These are phyloP conservation scores for Pseudopleuronectes americanus DNA, from an alignment of 2,797 vertebrate species.

Conservation along the genomic window DNA sequence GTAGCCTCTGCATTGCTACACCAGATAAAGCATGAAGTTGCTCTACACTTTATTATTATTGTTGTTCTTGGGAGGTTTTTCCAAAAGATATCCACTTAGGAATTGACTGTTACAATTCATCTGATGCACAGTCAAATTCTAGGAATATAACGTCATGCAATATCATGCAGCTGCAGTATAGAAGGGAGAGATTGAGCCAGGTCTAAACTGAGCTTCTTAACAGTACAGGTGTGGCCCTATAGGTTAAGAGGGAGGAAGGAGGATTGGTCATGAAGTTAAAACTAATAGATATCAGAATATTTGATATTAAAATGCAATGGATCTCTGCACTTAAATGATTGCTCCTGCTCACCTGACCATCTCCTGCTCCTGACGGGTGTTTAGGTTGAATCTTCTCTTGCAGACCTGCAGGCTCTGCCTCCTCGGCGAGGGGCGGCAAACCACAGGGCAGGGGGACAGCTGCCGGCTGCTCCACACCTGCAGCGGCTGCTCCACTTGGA, in stretches of 20 bases:
- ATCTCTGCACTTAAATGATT: neutral
- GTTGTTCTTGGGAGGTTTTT: too few species aligned
- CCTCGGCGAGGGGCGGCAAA: slow-evolving; percentile 12
- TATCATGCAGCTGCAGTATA: neutral
- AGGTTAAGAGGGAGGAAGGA: neutral
- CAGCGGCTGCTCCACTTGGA: slow-evolving; percentile 44
- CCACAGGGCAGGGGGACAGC: neutral
- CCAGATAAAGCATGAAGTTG: too few species aligned
- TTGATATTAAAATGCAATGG: neutral
- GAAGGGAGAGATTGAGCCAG: too few species aligned
- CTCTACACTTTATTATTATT: too few species aligned
- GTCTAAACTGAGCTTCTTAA: neutral
- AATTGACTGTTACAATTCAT: too few species aligned
- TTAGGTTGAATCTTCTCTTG: slow-evolving; percentile 6
- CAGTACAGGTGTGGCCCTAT: neutral
- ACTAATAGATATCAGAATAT: neutral
- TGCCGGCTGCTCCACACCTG: slow-evolving; percentile 14
- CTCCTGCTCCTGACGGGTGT: neutral
- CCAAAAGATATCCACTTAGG: too few species aligned
- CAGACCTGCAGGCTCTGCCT: slow-evolving; percentile 3
- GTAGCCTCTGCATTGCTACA: neutral
- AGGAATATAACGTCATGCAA: too few species aligned
- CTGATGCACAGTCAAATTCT: too few species aligned
- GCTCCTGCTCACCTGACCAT: slow-evolving; percentile 42
- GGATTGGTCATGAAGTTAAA: neutral